These are phyloP conservation scores for Piprites chloris DNA, from an alignment of 2,113 vertebrate genomes.

Conservation along the genomic window DNA sequence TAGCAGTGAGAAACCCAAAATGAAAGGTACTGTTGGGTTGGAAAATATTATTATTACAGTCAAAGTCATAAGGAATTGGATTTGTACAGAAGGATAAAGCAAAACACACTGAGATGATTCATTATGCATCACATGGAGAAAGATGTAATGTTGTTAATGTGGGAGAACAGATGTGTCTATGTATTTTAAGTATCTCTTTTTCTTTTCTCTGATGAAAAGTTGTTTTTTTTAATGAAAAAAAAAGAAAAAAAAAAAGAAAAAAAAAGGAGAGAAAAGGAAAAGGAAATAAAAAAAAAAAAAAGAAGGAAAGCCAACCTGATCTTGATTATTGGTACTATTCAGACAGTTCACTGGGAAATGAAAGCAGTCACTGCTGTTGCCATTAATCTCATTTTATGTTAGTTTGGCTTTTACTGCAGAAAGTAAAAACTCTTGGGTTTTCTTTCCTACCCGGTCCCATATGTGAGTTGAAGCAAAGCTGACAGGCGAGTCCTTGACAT, in stretches of 20 bases:
- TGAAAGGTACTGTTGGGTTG: slow-evolving; percentile 13
- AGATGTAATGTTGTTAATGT: slow-evolving; percentile 63
- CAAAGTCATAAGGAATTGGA: slow-evolving; percentile 40
- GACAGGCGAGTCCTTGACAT: slow-evolving; percentile 46
- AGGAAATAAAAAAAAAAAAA: neutral
- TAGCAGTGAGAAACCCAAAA: neutral
- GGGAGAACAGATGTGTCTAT: slow-evolving; percentile 51
- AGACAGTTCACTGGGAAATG: slow-evolving; percentile 50
- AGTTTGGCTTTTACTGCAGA: slow-evolving; percentile 47
- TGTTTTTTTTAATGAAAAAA: neutral
- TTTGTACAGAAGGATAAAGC: slow-evolving; percentile 46
- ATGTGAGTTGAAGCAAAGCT: slow-evolving; percentile 51
- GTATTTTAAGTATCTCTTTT: slow-evolving; percentile 17
- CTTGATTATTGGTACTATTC: slow-evolving; percentile 51
- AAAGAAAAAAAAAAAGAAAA: neutral
- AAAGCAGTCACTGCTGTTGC: slow-evolving; percentile 43
- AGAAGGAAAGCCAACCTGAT: neutral
- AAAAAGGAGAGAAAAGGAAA: neutral
- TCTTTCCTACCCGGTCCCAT: neutral
- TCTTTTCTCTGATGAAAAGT: slow-evolving; percentile 36
- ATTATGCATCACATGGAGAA: slow-evolving; percentile 51
- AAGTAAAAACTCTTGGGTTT: slow-evolving; percentile 49
- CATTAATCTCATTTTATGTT: slow-evolving; percentile 55
- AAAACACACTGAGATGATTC: slow-evolving; percentile 56
- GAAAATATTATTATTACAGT: slow-evolving; percentile 56